Percentiles rank a stretch among this genome's conserved stretches.
Conservation (phyloP, 2,888 invertebrate species). For the Tortrix viridana region DNA sequence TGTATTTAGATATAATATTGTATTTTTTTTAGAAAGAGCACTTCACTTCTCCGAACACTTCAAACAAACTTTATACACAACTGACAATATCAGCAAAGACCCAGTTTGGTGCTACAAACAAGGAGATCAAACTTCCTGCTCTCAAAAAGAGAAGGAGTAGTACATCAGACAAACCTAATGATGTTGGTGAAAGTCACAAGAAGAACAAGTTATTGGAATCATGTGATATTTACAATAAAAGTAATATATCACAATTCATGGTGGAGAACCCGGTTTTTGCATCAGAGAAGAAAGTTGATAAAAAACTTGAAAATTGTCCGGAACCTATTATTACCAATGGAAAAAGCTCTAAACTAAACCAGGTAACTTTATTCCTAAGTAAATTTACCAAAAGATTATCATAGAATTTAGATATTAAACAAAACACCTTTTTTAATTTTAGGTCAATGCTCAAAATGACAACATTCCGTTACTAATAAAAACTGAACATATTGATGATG, state of each 20-base stretch:
- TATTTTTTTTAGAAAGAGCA: slow-evolving; percentile 71
- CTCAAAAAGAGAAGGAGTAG: slow-evolving; percentile 77
- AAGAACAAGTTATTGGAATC: slow-evolving; percentile 69
- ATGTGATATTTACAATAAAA: slow-evolving; percentile 72
- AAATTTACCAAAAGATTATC: background rate
- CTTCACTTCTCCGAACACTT: slow-evolving; percentile 66
- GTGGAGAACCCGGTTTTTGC: slow-evolving; percentile 58
- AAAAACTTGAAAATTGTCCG: slow-evolving; percentile 64
- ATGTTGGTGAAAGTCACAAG: slow-evolving; percentile 67
- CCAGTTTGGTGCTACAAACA: slow-evolving; percentile 59
- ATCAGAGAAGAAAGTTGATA: slow-evolving; percentile 69
- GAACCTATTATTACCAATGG: slow-evolving; percentile 67
- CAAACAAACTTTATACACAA: slow-evolving; percentile 77
- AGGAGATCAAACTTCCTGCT: slow-evolving; percentile 70
- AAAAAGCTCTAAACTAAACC: slow-evolving; percentile 57
- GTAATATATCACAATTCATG: slow-evolving; percentile 58
- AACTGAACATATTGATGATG: slow-evolving; percentile 71
- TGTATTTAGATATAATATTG: background rate
- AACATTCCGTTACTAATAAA: slow-evolving; percentile 70
- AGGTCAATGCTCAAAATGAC: slow-evolving; percentile 62
- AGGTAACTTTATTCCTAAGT: slow-evolving; percentile 51
- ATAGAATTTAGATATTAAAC: no score
- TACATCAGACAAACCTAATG: slow-evolving; percentile 77
- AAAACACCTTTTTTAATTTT: slow-evolving; percentile 36
- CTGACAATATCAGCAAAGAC: slow-evolving; percentile 76